phyloP scores from a whole-genome alignment of 2,888 invertebrate genomes.

The Merodon equestris region DNA sequence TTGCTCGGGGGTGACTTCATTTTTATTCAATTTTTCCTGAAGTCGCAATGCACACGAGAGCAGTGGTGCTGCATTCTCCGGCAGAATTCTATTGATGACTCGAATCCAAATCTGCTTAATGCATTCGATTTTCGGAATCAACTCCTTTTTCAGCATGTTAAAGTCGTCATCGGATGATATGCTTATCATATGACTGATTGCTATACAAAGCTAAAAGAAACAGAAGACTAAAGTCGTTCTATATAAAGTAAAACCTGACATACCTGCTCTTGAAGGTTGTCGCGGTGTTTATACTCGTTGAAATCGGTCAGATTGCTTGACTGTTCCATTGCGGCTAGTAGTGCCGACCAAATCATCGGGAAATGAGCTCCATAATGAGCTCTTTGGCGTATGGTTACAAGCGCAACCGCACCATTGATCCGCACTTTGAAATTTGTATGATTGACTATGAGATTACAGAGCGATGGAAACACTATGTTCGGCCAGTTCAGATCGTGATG shows the following conservation, averaged over 20 bases:
- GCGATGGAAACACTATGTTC: slow-evolving; percentile 83
- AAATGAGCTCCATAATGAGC: slow-evolving; percentile 83
- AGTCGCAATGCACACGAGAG: slow-evolving; percentile 72
- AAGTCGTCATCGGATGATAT: slow-evolving; percentile 82
- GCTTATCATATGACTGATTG: slow-evolving; percentile 85
- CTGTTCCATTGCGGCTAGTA: slow-evolving; percentile 87
- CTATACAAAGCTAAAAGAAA: slow-evolving; percentile 84
- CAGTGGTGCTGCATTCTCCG: slow-evolving; percentile 76
- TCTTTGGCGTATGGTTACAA: slow-evolving; percentile 83
- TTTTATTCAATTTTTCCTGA: slow-evolving; percentile 61
- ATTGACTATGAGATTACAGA: slow-evolving; percentile 84
- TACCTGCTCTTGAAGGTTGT: slow-evolving; percentile 91
- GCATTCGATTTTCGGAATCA: slow-evolving; percentile 73
- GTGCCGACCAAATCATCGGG: slow-evolving; percentile 83
- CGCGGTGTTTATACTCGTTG: slow-evolving; percentile 91
- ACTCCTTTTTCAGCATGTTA: slow-evolving; percentile 77
- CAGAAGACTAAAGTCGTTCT: not conserved
- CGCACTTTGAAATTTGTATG: slow-evolving; percentile 94
- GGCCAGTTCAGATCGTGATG: slow-evolving; percentile 76
- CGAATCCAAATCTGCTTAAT: slow-evolving; percentile 75
- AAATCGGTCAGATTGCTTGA: slow-evolving; percentile 89
- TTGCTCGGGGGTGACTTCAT: slow-evolving; percentile 63
- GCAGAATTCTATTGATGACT: slow-evolving; percentile 76
- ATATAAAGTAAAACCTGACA: no score
- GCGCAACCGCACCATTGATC: slow-evolving; percentile 89